Evolutionary conservation across 2,113 vertebrate genomes (phyloP).

Genomic region (Phainopepla nitens): DNA sequence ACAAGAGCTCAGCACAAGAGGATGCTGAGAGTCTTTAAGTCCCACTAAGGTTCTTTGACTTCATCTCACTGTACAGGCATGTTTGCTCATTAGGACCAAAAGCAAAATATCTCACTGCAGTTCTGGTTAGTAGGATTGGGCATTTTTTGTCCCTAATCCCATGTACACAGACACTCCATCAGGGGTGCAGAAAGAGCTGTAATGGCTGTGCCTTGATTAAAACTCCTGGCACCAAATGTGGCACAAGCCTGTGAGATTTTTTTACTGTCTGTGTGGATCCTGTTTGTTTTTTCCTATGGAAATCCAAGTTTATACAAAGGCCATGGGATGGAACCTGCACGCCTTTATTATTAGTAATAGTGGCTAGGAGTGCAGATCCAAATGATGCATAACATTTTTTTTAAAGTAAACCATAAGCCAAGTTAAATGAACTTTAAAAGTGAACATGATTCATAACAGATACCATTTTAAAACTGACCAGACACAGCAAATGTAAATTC

Average conservation of each 20-base stretch:
- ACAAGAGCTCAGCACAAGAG: not conserved
- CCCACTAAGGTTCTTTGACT: not conserved
- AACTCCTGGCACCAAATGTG: not conserved
- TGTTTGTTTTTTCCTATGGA: slow-evolving; percentile 60
- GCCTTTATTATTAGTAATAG: slow-evolving; percentile 59
- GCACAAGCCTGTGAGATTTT: not conserved
- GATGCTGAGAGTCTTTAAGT: not conserved
- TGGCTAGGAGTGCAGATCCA: slow-evolving; percentile 22
- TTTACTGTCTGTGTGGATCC: not conserved
- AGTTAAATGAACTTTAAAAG: slow-evolving; percentile 72
- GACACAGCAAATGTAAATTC: slow-evolving; percentile 70
- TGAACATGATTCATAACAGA: slow-evolving; percentile 72
- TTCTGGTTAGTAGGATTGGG: not conserved
- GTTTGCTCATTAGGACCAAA: not conserved
- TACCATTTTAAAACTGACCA: slow-evolving; percentile 64
- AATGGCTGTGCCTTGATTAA: not conserved
- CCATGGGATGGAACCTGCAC: slow-evolving; percentile 36
- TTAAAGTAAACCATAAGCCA: slow-evolving; percentile 57
- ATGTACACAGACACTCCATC: not conserved
- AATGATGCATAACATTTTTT: slow-evolving; percentile 60
- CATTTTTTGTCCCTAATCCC: not conserved
- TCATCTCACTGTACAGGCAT: not conserved
- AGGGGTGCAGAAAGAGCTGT: not conserved
- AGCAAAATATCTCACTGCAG: not conserved
- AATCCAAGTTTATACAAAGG: slow-evolving; percentile 51